Base-by-base conservation (phyloP, 2,113 vertebrate genomes). In the Scomber colias region DNA sequence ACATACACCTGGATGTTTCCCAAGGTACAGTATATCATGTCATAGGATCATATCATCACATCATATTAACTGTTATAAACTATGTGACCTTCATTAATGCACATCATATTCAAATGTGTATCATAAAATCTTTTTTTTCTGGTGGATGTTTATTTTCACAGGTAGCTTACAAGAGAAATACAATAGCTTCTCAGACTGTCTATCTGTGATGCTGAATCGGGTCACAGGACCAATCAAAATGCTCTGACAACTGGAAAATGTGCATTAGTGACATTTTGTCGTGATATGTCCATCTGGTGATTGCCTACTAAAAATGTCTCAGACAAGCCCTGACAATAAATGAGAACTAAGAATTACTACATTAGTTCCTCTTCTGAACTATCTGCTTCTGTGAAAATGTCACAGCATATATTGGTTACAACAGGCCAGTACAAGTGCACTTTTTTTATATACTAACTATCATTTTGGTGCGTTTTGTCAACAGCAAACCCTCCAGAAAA, bases 1-100 rank as follows among this genome's bases (percentile, higher is more conserved):
- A 16, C 9, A 77, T 87, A 46, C 27, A 73, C 1, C 73, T 91
- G 46, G 72, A 75, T n/a, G 87, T 92, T 27, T 61, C 61, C 44
- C 15, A 2, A 74, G 85, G 81, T 89, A 89, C 3, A 76, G 45
- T 54, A 56, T 51, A 11, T 11, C n/a, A 45, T 3, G 45, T 44
- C 27, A 60, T 12, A 45, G 31, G 7, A 40, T 40, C 31, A 40
- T 2, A 56, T 24, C 14, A 46, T 55, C 10, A 54, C 3, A 40
- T 27, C 24, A 40, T 14, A 17, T 46, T 51, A 51, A 15, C 50
- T 4, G 8, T n/a, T 16, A 10, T 45, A 35, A 4, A 2, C 5
- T 40, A 40, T 9, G 35, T 15, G 7, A 11, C 11, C 8, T 11
- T 50, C 60, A 53, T 17, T 61, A 31, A 13, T 27, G 17, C 21